Conservation (phyloP, 2,888 invertebrate genomes). For the Aelia acuminata region DNA sequence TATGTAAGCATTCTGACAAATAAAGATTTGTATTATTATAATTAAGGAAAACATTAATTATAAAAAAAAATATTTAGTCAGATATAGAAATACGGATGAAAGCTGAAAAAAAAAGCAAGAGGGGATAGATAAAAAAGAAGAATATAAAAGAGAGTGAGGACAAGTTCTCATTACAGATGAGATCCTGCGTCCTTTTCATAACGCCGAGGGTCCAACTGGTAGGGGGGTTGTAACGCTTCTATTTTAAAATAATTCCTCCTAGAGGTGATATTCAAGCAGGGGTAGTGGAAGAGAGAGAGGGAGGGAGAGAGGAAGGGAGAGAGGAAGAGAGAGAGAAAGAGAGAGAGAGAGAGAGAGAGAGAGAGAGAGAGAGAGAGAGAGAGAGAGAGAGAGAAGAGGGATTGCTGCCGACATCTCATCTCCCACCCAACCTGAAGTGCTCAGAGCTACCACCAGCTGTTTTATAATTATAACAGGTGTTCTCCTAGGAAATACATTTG, state of each 20-base stretch:
- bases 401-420: not conserved
- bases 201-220: not conserved
- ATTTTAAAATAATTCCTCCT: conserved; percentile 2
- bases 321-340: too few species aligned
- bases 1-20: too few species aligned
- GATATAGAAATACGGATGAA: not conserved
- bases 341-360: too few species aligned
- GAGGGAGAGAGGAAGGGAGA: too few species aligned
- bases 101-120: not conserved
- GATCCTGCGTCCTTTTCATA: not conserved
- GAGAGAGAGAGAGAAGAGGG: not conserved
- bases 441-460: not conserved
- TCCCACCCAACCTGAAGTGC: not conserved
- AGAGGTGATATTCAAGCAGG: not conserved
- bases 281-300: too few species aligned
- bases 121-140: not conserved
- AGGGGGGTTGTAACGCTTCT: not conserved
- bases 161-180: conserved; percentile 33
- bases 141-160: not conserved
- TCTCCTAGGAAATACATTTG: too few species aligned
- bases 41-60: too few species aligned
- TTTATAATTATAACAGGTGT: not conserved
- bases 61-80: not conserved
- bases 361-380: not conserved
- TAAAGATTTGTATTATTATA: too few species aligned